Evolutionary conservation across 2,113 vertebrate species (phyloP).

Genomic region (Siphamia tubifer): DNA sequence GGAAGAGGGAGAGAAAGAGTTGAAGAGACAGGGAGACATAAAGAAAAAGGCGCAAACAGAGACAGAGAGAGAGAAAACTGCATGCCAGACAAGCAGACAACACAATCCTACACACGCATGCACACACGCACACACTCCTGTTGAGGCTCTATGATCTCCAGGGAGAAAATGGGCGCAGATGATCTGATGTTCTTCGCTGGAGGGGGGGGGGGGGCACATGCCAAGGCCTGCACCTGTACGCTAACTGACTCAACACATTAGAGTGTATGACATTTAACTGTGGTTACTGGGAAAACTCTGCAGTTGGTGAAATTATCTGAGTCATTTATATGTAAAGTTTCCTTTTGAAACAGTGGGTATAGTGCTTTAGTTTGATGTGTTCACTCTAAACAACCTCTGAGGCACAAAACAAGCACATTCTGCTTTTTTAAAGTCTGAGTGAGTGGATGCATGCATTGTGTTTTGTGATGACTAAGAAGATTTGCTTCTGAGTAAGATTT

Average conservation of each 20-base stretch:
- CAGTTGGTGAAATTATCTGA: neutral
- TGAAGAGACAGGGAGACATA: neutral
- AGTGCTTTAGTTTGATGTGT: conserved; percentile 19
- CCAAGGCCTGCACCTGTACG: conserved; percentile 64
- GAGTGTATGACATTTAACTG: conserved; percentile 3
- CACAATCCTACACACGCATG: conserved; percentile 34
- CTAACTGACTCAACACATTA: conserved; percentile 24
- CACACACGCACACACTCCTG: conserved; percentile 43
- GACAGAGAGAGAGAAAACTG: conserved; percentile 17
- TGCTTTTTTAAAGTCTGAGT: neutral
- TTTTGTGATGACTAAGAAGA: neutral
- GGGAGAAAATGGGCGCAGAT: conserved; percentile 27
- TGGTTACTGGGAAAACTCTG: neutral
- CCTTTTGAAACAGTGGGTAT: neutral
- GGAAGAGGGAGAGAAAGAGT: neutral
- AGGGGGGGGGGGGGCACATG: conserved; percentile 47
- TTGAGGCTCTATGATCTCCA: conserved; percentile 38
- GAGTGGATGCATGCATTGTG: neutral
- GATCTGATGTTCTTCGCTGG: conserved; percentile 47
- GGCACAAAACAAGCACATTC: conserved; percentile 2
- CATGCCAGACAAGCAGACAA: conserved; percentile 57
- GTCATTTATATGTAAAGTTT: neutral
- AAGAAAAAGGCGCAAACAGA: neutral
- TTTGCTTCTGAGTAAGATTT: neutral
- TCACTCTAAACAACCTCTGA: conserved; percentile 8